phyloP scores from a whole-genome alignment of 2,113 vertebrate species.

The Zonotrichia leucophrys region DNA sequence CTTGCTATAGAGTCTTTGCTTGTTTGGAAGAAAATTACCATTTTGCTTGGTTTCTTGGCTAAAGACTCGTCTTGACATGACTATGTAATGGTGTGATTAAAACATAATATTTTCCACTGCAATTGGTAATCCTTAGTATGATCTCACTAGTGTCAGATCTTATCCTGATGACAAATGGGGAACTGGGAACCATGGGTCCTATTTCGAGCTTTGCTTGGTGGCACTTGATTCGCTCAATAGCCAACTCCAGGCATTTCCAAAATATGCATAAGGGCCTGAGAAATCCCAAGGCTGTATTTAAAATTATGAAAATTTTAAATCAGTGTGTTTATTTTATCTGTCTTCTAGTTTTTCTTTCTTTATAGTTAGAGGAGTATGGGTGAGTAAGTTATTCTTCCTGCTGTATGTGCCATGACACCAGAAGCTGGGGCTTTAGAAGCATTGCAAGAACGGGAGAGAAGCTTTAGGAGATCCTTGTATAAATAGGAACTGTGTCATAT shows the following conservation, averaged over 20 bases:
- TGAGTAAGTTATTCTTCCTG: background rate
- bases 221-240: slow-evolving; percentile 13
- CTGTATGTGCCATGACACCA: background rate
- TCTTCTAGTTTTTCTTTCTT: background rate
- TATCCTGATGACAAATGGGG: slow-evolving; percentile 30
- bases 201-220: background rate
- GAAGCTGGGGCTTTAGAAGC: background rate
- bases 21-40: background rate
- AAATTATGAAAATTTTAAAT: background rate
- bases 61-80: slow-evolving; percentile 16
- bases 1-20: background rate
- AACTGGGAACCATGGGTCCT: background rate
- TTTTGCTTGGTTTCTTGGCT: slow-evolving; percentile 28
- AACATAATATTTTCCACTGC: slow-evolving; percentile 47
- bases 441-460: background rate
- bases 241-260: background rate
- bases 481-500: background rate
- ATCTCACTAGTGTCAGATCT: slow-evolving; percentile 49
- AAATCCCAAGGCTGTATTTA: background rate
- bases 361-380: background rate
- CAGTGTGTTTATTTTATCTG: background rate
- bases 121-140: slow-evolving; percentile 28
- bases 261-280: background rate
- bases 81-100: background rate
- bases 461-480: background rate